A percentile compares a stretch with the other conserved stretches of the same genome.
Conservation (phyloP, 2,113 vertebrate species). For the Dicerorhinus sumatrensis region DNA sequence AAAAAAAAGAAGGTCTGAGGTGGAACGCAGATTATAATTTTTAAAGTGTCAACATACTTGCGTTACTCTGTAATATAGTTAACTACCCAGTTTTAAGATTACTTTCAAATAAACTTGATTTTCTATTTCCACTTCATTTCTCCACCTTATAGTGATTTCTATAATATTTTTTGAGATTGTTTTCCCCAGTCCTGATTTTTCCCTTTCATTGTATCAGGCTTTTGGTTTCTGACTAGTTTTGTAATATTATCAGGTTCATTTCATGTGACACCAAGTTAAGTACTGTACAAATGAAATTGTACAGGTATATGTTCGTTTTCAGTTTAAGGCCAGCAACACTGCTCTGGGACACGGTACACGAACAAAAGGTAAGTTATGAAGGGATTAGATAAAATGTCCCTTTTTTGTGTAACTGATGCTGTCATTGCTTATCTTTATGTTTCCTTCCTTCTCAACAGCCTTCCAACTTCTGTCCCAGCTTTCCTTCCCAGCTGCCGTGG, state of each 20-base stretch:
- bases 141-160: neutral
- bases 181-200: neutral
- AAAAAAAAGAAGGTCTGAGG: too few species aligned
- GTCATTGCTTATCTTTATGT: neutral
- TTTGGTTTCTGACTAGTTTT: neutral
- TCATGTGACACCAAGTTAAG: neutral
- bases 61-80: neutral
- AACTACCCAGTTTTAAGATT: neutral
- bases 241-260: neutral
- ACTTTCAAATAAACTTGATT: constrained; percentile 7
- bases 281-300: neutral
- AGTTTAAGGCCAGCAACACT: neutral
- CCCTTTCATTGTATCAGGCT: neutral
- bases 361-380: neutral
- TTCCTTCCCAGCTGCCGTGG: neutral
- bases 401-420: neutral
- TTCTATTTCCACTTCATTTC: neutral
- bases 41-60: neutral
- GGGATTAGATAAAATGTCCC: neutral
- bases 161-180: neutral
- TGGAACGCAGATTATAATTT: neutral
- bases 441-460: neutral
- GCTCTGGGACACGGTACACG: neutral
- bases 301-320: neutral
- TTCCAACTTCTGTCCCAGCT: neutral